Base-by-base conservation (phyloP, 2,888 invertebrate genomes). In the Cryptus armator region DNA sequence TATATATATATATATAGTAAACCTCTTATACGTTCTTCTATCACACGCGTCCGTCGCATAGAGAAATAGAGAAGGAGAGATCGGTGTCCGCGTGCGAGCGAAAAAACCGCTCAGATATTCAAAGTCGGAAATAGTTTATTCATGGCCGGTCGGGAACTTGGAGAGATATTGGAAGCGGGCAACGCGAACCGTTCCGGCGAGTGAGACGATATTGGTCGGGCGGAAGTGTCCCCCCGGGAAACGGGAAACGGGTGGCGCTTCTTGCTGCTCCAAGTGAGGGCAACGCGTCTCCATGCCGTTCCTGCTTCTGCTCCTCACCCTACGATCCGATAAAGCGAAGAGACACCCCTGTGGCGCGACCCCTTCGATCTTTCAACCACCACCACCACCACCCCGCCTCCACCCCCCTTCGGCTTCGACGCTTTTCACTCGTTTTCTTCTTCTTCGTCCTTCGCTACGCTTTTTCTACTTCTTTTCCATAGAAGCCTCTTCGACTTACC, bases 121-220 rank as follows among this genome's bases (percentile, higher is more conserved):
- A 94, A 93, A 94, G 93, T 93, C 92, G 91, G 88, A 88, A 92
- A 93, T 93, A 94, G 93, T 94, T 94, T 94, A 94, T 94, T 94
- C 93, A 93, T 94, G 92, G 93, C 91, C 92, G 91, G 92, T 92
- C 89, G 90, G 92, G 89, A 92, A 91, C 91, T 91, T 90, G 89
- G 91, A 93, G 92, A 93, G 93, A 93, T 93, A 93, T 93, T 93
- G 93, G 93, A 93, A 93, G 90, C 91, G 90, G 90, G 91, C 88
- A 16, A 51, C 53, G 81, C 83, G 88, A 86, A 68, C 14, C 74
- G 79, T 67, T 71, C 76, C 48, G 81, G 74, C 56, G 67, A 72
- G 64, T 53, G 78, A 86, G 86, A 90, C 89, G 92, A 93, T 91
- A 91, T 93, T 93, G 93, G 93, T 93, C 90, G 92, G 92, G 91